Conservation (phyloP, 2,113 vertebrate genomes). For the Morphnarchus princeps region DNA sequence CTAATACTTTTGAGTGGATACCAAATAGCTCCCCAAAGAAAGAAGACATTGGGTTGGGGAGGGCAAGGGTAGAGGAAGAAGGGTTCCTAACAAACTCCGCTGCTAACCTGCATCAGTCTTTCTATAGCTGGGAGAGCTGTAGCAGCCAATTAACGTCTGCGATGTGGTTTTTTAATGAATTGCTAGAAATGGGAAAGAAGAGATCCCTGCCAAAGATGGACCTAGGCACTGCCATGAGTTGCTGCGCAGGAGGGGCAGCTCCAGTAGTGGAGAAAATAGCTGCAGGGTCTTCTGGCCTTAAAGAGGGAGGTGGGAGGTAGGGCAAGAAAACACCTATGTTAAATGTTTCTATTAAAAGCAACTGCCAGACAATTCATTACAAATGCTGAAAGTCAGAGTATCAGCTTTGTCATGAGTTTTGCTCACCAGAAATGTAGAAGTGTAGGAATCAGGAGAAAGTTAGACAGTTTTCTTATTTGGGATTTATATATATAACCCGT, state of each 20-base stretch:
- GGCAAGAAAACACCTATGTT: background rate
- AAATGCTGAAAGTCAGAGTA: background rate
- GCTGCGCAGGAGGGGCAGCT: background rate
- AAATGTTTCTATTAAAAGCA: background rate
- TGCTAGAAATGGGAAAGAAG: background rate
- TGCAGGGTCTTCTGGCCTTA: background rate
- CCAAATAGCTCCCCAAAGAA: background rate
- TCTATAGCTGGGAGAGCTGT: background rate
- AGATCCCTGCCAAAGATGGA: background rate
- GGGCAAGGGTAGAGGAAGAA: background rate
- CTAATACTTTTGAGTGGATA: background rate
- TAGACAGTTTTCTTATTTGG: background rate
- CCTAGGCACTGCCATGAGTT: background rate
- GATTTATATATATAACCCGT: background rate
- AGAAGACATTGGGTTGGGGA: background rate
- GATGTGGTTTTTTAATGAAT: background rate
- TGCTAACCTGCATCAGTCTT: background rate
- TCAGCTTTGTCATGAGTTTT: background rate
- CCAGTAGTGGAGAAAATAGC: background rate
- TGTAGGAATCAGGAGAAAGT: background rate
- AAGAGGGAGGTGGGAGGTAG: background rate
- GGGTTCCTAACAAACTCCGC: background rate
- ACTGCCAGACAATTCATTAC: background rate
- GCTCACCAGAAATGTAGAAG: background rate
- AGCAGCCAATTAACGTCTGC: background rate